Evolutionary conservation across 2,113 vertebrate genomes (phyloP).

Genomic region (Pluvialis apricaria): DNA sequence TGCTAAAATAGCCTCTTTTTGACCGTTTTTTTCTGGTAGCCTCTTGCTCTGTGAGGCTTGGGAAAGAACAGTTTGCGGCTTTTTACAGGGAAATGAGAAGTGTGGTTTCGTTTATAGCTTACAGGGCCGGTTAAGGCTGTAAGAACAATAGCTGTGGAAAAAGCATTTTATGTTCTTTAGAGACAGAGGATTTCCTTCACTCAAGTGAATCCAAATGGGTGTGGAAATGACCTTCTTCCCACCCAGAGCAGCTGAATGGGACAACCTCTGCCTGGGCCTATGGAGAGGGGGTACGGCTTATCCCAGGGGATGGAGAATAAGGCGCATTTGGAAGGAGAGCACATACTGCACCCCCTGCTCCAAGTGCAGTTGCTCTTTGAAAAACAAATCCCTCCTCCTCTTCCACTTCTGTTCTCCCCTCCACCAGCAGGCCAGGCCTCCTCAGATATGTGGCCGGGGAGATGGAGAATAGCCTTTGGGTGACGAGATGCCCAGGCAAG

Average conservation of each 20-base stretch:
- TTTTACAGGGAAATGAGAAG: background rate
- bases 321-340: background rate
- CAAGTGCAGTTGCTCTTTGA: background rate
- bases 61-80: background rate
- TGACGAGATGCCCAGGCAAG: fast-evolving
- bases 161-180: too few relatives aligned
- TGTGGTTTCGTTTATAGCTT: too few relatives aligned
- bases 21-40: background rate
- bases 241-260: fast-evolving
- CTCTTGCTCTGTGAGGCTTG: too few relatives aligned
- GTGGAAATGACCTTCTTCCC: background rate
- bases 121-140: too few relatives aligned
- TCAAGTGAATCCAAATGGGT: background rate
- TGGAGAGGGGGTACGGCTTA: too few relatives aligned
- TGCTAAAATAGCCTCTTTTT: background rate
- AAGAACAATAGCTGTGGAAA: background rate
- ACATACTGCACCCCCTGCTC: background rate
- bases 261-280: background rate
- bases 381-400: background rate
- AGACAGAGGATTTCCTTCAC: background rate
- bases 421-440: background rate
- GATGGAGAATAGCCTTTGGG: background rate
- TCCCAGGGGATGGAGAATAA: too few relatives aligned
- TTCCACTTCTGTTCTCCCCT: background rate
- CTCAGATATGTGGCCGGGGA: background rate